Conservation (phyloP, 2,797 vertebrate species). For the Sciurus vulgaris region DNA sequence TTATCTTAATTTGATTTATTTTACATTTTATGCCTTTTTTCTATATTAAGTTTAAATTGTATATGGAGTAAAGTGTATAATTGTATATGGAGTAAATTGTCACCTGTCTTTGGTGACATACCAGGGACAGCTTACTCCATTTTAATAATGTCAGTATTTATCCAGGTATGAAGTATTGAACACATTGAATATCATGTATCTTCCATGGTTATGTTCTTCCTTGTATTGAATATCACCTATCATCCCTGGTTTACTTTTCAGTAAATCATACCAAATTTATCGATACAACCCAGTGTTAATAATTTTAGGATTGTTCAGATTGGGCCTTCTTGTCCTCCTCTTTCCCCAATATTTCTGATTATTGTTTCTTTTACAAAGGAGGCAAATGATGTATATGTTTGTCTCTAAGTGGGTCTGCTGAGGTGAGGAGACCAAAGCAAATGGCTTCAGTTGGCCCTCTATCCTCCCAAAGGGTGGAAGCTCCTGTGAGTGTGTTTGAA, state of each 20-base stretch:
- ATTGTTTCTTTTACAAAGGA: neutral
- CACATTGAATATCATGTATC: neutral
- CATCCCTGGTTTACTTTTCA: neutral
- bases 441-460: neutral
- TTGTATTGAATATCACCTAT: neutral
- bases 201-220: neutral
- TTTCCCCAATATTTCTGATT: neutral
- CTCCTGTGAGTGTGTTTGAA: neutral
- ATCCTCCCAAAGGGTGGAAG: neutral
- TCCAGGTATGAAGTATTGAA: neutral
- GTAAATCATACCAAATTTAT: constrained; percentile 3
- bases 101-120: neutral
- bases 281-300: neutral
- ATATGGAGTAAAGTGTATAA: neutral
- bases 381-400: neutral
- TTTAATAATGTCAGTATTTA: constrained; percentile 20
- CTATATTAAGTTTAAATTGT: constrained; percentile 17
- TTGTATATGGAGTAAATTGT: neutral
- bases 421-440: neutral
- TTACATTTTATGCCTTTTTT: constrained; percentile 25
- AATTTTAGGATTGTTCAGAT: neutral
- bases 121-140: neutral
- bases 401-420: neutral
- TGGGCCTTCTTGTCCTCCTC: neutral
- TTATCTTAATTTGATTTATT: constrained; percentile 42